phyloP scores from a whole-genome alignment of 2,113 vertebrate genomes.

The Noctilio leporinus region DNA sequence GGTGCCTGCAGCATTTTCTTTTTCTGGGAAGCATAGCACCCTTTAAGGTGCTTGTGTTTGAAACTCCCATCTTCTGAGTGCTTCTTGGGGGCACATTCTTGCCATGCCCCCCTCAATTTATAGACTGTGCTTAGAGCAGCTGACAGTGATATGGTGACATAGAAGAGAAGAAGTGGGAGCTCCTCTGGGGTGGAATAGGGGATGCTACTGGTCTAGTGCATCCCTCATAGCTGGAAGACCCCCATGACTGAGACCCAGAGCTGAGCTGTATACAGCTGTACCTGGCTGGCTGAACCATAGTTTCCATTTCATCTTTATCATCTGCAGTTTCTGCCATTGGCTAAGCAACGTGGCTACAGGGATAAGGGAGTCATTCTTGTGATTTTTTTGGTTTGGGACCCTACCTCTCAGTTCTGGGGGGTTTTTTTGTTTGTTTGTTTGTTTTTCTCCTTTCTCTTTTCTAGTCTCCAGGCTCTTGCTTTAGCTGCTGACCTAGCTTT shows the following conservation, averaged over 20 bases:
- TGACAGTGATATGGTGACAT: background rate
- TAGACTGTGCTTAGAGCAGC: background rate
- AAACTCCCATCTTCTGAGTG: background rate
- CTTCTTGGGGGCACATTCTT: background rate
- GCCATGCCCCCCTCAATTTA: background rate
- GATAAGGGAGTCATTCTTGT: background rate
- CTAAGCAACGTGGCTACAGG: too few species aligned
- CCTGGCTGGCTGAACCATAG: background rate
- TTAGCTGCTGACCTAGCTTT: slow-evolving; percentile 72
- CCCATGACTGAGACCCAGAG: background rate
- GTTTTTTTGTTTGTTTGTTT: too few species aligned
- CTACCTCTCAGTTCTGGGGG: background rate
- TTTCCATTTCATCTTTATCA: background rate
- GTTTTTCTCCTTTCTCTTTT: background rate
- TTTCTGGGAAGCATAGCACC: background rate
- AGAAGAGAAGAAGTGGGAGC: background rate
- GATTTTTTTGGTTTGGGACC: background rate
- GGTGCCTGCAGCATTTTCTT: background rate
- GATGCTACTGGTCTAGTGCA: background rate
- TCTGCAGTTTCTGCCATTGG: background rate
- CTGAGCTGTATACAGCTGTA: background rate
- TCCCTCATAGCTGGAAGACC: background rate
- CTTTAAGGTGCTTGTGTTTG: background rate
- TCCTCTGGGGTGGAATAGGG: background rate
- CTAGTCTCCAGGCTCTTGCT: slow-evolving; percentile 54